Conservation (phyloP, 2,113 vertebrate genomes). For the Verasper variegatus region DNA sequence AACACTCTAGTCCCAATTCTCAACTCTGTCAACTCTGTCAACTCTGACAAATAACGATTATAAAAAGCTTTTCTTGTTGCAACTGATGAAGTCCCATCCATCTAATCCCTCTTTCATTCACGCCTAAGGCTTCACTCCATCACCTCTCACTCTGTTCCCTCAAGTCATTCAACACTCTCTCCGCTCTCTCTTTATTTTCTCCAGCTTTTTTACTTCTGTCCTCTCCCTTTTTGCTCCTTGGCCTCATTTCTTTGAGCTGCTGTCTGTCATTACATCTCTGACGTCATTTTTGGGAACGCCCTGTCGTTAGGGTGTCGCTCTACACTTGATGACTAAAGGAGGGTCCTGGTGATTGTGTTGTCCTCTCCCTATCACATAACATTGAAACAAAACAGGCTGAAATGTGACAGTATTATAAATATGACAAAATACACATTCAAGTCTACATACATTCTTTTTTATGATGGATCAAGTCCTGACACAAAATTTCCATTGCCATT, state of each 20-base stretch:
- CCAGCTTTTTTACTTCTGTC: conserved; percentile 23
- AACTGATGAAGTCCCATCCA: conserved; percentile 45
- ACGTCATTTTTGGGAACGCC: conserved; percentile 16
- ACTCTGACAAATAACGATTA: conserved; percentile 26
- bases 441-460: background rate
- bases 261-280: conserved; percentile 27
- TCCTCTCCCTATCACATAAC: background rate
- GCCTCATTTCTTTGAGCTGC: conserved; percentile 25
- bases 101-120: conserved; percentile 36
- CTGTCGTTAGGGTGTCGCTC: conserved; percentile 2
- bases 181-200: conserved; percentile 20
- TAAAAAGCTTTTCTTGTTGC: conserved; percentile 36
- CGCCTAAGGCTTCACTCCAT: conserved; percentile 35
- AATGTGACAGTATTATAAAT: background rate
- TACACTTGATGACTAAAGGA: background rate
- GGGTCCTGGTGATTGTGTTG: background rate
- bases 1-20: conserved; percentile 3
- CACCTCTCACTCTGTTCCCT: conserved; percentile 49
- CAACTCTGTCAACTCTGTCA: conserved; percentile 29
- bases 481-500: background rate
- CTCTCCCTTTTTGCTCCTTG: conserved; percentile 24
- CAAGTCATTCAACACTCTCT: conserved; percentile 50
- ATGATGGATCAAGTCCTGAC: background rate
- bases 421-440: background rate
- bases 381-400: too few relatives aligned